These are phyloP conservation scores for Henicopernis longicauda DNA, from an alignment of 2,113 vertebrate genomes.

Conservation along the genomic window DNA sequence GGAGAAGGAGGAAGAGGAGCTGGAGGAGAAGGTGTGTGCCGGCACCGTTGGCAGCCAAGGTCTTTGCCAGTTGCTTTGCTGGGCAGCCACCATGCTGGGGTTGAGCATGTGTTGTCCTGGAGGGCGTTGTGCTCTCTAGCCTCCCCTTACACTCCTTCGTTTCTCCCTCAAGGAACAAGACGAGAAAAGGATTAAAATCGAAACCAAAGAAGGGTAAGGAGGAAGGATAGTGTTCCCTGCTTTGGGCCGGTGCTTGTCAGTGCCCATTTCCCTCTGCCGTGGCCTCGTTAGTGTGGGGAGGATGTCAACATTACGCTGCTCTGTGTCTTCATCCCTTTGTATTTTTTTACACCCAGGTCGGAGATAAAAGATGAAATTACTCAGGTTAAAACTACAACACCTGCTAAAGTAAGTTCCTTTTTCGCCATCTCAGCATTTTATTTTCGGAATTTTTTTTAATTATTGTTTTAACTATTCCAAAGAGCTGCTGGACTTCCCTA, in stretches of 20 bases:
- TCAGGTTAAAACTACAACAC: conserved; percentile 62
- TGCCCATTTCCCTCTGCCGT: background rate
- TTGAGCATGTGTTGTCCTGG: rapidly evolving
- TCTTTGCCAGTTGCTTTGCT: rapidly evolving
- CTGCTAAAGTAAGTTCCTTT: conserved; percentile 76
- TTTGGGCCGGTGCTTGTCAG: no score
- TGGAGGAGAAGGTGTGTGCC: conserved; percentile 30
- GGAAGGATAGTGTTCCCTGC: rapidly evolving
- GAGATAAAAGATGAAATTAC: conserved; percentile 65
- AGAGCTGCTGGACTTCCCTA: rapidly evolving
- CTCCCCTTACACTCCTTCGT: background rate
- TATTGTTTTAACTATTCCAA: rapidly evolving
- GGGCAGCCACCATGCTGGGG: rapidly evolving
- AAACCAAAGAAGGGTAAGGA: conserved; percentile 78
- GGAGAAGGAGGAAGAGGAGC: conserved; percentile 51
- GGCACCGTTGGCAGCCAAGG: rapidly evolving
- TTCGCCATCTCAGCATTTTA: rapidly evolving
- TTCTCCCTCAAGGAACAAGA: conserved; percentile 69
- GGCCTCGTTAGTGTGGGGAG: no score
- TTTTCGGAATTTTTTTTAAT: no score
- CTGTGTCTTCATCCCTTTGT: background rate
- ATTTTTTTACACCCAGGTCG: conserved; percentile 49
- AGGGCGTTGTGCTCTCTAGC: rapidly evolving
- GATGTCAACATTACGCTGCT: rapidly evolving
- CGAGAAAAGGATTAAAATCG: conserved; percentile 87